Evolutionary conservation across 2,888 invertebrate species (phyloP), one percentile per base, ranked within the genome.

Genomic region (Aphodius sticticus): DNA sequence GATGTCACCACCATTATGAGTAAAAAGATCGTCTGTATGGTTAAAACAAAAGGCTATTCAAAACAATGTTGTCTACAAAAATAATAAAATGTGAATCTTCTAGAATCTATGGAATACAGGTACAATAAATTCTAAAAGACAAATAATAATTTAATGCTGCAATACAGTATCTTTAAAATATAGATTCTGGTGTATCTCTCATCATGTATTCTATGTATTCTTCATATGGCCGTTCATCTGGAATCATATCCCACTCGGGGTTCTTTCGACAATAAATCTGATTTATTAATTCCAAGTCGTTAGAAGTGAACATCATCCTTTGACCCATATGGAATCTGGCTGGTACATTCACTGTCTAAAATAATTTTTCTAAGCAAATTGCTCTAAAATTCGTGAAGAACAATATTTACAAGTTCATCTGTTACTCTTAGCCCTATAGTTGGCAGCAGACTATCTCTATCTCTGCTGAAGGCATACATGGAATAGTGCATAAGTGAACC

Each of bases 401-500:
- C 7, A 26, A 26, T 74, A 74, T 0, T 74, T 74, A 74, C 74
- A 2, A 36, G 36, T n/a, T 26, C 9, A n/a, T 26, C 37, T 9
- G 74, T 74, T 7, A 74, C 37, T 74, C 35, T 74, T 12, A 35
- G 74, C 35, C 74, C 2, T 77, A 96, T 95, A 0, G 96, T 96
- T 15, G 93, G 92, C 16, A 71, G 92, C 16, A 71, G 12, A n/a
- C 15, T 16, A 84, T 91, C 89, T 6, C 93, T 92, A 86, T 96
- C 96, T 79, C 85, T 91, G 2, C 95, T 94, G 89, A 96, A 96
- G 4, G 96, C 95, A 76, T 92, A 93, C 26, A 92, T 91, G 0
- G 95, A 95, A 87, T 96, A 96, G 86, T 96, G 96, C 95, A 96
- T 95, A 0, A 96, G 95, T 84, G 95, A 95, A 84, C 93, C 92